Evolutionary conservation across 2,113 vertebrate genomes (phyloP), one percentile per base, ranked within the genome.

Genomic region (Peromyscus maniculatus): DNA sequence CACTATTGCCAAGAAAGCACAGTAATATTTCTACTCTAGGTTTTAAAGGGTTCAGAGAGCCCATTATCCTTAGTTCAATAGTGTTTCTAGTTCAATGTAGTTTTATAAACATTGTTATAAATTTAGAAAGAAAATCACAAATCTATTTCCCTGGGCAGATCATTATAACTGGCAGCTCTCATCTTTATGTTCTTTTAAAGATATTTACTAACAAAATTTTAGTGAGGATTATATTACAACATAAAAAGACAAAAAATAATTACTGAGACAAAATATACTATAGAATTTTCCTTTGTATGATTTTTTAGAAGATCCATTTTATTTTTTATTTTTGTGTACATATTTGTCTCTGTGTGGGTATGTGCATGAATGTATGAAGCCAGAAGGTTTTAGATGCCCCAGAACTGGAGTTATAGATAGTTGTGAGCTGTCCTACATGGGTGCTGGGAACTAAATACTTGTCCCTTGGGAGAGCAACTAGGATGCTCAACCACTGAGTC

Each of bases 51-150:
- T 33, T 84, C 22, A 80, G 77, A 92, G 91, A 96, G 12, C 10
- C 43, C 19, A 64, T 91, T 86, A 57, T 33, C 22, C 2, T 89
- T 17, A 91, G 15, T 59, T 31, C 12, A 64, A 22, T 21, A 66
- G 12, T 89, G 3, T 46, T 94, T 96, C 71, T 71, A 46, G 82
- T 59, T 89, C 66, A 80, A 43, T 92, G 67, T 4, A 16, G 7
- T 67, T 79, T 52, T 89, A 52, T 69, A 46, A 72, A 21, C 16
- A 19, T 74, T 16, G 28, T 75, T 88, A 22, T 75, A 87, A 91
- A 89, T 93, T 93, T 93, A 8, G 33, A 78, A 78, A 87, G 21
- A 87, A n/a, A 91, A 93, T 46, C 52, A 79, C 80, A 87, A 78
- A 87, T 92, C 36, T 3, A 64, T 93, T 93, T 83, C 36, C 36